Percentiles rank a stretch among this genome's conserved stretches.
Evolutionary conservation across 1,140 invertebrate genomes (phyloP).

Genomic region (Thereuonema tuberculata): DNA sequence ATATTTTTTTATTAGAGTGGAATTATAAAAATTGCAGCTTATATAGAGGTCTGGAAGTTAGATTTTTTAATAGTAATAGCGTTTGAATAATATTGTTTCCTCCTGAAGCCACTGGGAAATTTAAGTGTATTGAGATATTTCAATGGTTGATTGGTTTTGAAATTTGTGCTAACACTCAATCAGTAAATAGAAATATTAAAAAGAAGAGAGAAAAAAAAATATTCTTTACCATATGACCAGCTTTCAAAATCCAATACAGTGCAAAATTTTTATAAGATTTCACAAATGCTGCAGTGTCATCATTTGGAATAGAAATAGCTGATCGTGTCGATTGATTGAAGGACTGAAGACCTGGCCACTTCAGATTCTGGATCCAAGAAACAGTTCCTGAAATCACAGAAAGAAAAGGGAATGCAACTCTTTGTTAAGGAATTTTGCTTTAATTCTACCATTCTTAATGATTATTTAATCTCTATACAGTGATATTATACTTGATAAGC

Average conservation of each 20-base stretch:
- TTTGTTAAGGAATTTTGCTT: too few relatives aligned
- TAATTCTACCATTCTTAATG: too few relatives aligned
- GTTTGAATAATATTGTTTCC: neutral
- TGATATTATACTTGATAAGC: too few relatives aligned
- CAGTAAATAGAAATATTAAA: neutral
- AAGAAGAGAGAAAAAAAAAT: slow-evolving; percentile 15
- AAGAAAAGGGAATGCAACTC: neutral
- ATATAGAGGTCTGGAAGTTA: neutral
- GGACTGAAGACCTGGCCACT: slow-evolving; percentile 41
- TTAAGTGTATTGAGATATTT: too few relatives aligned
- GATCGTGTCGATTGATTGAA: slow-evolving; percentile 39
- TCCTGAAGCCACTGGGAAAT: too few relatives aligned
- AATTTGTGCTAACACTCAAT: neutral
- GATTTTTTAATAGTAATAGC: neutral
- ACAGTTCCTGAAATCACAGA: slow-evolving; percentile 39
- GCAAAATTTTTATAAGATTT: slow-evolving; percentile 48
- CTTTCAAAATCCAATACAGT: slow-evolving; percentile 56
- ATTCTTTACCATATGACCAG: slow-evolving; percentile 51
- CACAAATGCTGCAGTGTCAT: slow-evolving; percentile 46
- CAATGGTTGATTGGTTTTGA: neutral
- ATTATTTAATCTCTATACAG: too few relatives aligned
- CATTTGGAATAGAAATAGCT: slow-evolving; percentile 39
- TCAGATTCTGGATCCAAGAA: slow-evolving; percentile 52
- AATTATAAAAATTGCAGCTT: too few relatives aligned
- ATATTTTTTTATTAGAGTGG: too few relatives aligned